phyloP scores from a whole-genome alignment of 2,888 invertebrate species.

The Sycophila texana region DNA sequence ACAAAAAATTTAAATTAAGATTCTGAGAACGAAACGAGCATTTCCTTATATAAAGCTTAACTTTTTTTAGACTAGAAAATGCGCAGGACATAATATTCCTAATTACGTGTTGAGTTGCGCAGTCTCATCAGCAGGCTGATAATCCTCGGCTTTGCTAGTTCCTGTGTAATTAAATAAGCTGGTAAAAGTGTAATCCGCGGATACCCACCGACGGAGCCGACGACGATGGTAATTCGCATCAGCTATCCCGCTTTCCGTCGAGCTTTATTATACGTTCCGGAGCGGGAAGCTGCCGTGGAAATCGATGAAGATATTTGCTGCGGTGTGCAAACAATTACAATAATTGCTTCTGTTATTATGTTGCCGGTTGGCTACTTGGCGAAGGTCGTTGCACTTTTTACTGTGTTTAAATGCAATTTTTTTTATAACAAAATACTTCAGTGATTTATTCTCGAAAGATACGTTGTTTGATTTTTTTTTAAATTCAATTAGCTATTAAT shows the following conservation, averaged over 20 bases:
- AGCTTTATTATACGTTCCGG: conserved; percentile 39
- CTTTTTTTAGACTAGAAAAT: background rate
- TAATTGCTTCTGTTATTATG: conserved; percentile 26
- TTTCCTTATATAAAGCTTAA: too few relatives aligned
- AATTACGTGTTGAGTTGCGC: conserved; percentile 36
- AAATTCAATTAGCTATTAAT: background rate
- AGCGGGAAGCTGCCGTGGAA: background rate
- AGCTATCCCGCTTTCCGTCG: conserved; percentile 24
- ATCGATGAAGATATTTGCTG: conserved; percentile 47
- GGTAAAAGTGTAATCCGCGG: conserved; percentile 54
- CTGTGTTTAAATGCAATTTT: too few relatives aligned
- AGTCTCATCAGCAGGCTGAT: conserved; percentile 44
- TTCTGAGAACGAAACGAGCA: too few relatives aligned
- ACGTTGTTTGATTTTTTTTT: background rate
- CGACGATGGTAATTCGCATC: conserved; percentile 49
- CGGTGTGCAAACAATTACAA: conserved; percentile 49
- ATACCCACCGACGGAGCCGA: conserved; percentile 12
- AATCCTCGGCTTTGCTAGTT: conserved; percentile 34
- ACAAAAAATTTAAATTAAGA: too few relatives aligned
- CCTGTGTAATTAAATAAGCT: conserved; percentile 55
- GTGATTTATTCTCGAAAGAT: background rate
- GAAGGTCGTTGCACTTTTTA: background rate
- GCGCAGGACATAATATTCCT: conserved; percentile 34
- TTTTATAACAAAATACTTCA: too few relatives aligned
- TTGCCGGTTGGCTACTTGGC: background rate